phyloP scores from a whole-genome alignment of 92 coral and sea anemone genomes.

The Zoanthus solanderi region DNA sequence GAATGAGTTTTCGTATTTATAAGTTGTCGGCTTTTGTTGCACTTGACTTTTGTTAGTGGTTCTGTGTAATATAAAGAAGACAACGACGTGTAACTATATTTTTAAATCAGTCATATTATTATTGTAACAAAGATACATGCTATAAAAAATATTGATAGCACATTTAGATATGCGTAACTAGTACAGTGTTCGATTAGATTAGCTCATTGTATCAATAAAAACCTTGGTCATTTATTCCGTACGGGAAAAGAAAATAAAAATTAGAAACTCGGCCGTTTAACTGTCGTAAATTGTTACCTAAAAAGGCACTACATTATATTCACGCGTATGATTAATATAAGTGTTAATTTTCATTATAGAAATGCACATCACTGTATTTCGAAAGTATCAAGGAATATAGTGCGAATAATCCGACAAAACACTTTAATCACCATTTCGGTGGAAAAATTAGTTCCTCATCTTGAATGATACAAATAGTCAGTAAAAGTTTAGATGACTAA shows the following conservation, averaged over 20 bases:
- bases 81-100: not conserved
- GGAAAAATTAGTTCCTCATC: too few species aligned
- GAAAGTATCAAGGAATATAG: too few species aligned
- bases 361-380: too few species aligned
- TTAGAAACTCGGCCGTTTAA: not conserved
- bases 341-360: too few species aligned
- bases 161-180: not conserved
- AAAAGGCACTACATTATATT: too few species aligned
- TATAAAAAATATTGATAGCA: not conserved
- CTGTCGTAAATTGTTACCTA: too few species aligned
- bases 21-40: slow-evolving; percentile 20
- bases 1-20: slow-evolving; percentile 10
- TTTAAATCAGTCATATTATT: not conserved
- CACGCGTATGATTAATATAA: too few species aligned
- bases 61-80: slow-evolving; percentile 11
- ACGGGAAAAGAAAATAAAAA: not conserved
- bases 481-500: too few species aligned
- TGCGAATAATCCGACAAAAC: too few species aligned
- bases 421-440: too few species aligned
- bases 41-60: not conserved
- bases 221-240: not conserved
- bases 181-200: not conserved
- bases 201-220: not conserved
- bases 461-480: too few species aligned
- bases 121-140: not conserved